phyloP scores from a whole-genome alignment of 1,140 invertebrate species.

The Drosophila lowei region DNA sequence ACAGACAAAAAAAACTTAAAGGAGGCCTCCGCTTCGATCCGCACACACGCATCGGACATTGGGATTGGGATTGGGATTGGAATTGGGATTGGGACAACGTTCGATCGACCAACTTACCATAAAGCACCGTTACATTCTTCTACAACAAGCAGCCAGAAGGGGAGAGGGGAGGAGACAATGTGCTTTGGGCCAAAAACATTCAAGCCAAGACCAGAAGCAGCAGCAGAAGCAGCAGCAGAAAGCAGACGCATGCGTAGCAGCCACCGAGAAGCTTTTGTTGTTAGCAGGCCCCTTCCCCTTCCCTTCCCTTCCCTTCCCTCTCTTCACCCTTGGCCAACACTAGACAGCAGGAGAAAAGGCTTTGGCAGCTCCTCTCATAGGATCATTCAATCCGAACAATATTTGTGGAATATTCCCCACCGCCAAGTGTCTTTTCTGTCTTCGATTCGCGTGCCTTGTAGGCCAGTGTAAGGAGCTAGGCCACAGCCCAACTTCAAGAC shows the following conservation, averaged over 20 bases:
- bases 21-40: slow-evolving; percentile 23
- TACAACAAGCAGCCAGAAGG: slow-evolving; percentile 58
- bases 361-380: too few relatives aligned
- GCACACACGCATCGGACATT: slow-evolving; percentile 42
- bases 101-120: slow-evolving; percentile 75
- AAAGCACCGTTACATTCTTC: slow-evolving; percentile 78
- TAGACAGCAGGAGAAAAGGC: neutral
- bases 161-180: slow-evolving; percentile 43
- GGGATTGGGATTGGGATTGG: slow-evolving; percentile 10
- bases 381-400: too few relatives aligned
- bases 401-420: neutral
- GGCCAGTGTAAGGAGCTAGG: slow-evolving; percentile 40
- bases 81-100: slow-evolving; percentile 12
- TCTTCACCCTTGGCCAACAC: slow-evolving; percentile 34
- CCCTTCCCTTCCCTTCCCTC: too few relatives aligned
- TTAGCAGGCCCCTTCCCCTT: slow-evolving; percentile 11
- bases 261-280: slow-evolving; percentile 11
- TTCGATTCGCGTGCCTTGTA: neutral
- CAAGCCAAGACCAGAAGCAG: slow-evolving; percentile 13
- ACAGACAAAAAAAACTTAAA: slow-evolving; percentile 19
- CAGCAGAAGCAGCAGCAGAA: neutral
- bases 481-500: slow-evolving; percentile 15
- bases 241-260: slow-evolving; percentile 60
- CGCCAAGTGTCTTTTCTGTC: neutral
- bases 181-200: slow-evolving; percentile 46